A percentile compares a stretch with the other conserved stretches of the same genome.
phyloP scores from a whole-genome alignment of 2,113 vertebrate genomes.

The Murina feae region DNA sequence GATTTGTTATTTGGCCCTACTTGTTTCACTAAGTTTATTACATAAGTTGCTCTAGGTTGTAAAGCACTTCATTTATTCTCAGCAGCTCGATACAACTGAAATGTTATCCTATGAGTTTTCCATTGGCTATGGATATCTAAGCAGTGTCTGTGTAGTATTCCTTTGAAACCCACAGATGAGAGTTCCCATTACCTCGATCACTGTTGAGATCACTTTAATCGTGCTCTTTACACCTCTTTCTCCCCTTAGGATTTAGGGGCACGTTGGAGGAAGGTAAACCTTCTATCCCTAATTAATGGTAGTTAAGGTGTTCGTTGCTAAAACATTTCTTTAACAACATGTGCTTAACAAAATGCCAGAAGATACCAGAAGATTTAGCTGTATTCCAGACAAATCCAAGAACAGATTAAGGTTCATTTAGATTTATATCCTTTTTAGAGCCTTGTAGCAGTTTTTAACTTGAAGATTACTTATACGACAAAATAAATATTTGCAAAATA shows the following conservation, averaged over 20 bases:
- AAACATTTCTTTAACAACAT: constrained; percentile 54
- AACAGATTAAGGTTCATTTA: constrained; percentile 31
- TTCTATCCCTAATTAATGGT: constrained; percentile 50
- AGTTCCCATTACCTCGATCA: constrained; percentile 17
- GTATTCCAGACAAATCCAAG: constrained; percentile 26
- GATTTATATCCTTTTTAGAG: constrained; percentile 16
- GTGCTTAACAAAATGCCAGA: constrained; percentile 43
- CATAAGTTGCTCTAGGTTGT: constrained; percentile 46
- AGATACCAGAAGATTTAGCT: constrained; percentile 38
- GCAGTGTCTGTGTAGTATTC: neutral
- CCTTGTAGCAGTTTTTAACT: constrained; percentile 14
- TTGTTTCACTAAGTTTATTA: constrained; percentile 57
- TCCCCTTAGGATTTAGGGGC: neutral
- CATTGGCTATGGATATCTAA: neutral
- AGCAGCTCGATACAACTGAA: constrained; percentile 18
- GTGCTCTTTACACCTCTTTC: neutral
- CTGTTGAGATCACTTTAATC: constrained; percentile 23
- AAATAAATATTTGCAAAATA: constrained; percentile 34
- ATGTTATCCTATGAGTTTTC: neutral
- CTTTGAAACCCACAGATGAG: constrained; percentile 15
- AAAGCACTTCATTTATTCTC: neutral
- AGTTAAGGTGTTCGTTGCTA: constrained; percentile 44
- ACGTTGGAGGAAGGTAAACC: neutral
- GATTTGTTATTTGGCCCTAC: constrained; percentile 44
- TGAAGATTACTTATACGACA: constrained; percentile 33